These are phyloP conservation scores for Myotis brandtii DNA, from an alignment of 2,113 vertebrate genomes.

Conservation along the genomic window DNA sequence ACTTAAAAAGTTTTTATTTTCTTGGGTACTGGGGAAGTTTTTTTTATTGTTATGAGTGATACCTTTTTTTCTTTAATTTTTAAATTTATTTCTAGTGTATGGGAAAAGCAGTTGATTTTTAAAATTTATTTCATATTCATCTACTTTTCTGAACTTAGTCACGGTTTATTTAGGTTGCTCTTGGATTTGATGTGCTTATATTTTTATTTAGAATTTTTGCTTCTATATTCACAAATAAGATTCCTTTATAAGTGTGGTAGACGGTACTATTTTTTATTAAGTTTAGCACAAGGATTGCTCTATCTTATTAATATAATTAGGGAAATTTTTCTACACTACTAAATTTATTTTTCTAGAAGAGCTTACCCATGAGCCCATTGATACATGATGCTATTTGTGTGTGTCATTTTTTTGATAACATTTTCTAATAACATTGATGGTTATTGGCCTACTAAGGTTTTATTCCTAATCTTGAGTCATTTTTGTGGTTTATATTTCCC, in stretches of 20 bases:
- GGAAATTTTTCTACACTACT: not conserved
- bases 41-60: not conserved
- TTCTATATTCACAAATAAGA: not conserved
- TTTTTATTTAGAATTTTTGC: conserved; percentile 25
- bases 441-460: not conserved
- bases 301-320: not conserved
- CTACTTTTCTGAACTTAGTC: not conserved
- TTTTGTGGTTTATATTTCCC: not conserved
- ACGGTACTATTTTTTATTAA: not conserved
- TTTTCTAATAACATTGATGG: not conserved
- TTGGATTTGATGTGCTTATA: conserved; percentile 18
- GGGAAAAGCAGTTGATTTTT: not conserved
- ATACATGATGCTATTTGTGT: not conserved
- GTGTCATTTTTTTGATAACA: not conserved
- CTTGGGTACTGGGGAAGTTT: not conserved
- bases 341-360: conserved; percentile 1
- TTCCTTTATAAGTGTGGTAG: not conserved
- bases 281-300: not conserved
- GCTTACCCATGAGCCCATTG: not conserved
- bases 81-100: not conserved
- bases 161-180: not conserved
- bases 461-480: not conserved
- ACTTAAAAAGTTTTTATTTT: not conserved
- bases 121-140: conserved; percentile 23
- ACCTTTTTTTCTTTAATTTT: not conserved